A percentile compares a stretch with the other conserved stretches of the same genome.
phyloP scores from a whole-genome alignment of 2,888 invertebrate genomes.

The Invenusta paracnida region DNA sequence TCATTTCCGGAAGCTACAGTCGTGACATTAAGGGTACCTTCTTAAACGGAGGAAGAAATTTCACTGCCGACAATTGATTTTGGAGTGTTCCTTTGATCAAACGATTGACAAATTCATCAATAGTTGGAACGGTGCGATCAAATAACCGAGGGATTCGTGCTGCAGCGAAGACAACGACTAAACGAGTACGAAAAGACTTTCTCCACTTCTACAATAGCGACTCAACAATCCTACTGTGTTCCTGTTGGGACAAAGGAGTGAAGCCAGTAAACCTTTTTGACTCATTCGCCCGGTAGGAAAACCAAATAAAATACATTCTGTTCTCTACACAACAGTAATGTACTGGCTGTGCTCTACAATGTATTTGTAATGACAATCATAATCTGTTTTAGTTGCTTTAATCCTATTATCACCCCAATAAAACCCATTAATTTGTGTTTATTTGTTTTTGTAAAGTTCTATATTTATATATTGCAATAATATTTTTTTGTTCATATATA shows the following conservation, averaged over 20 bases:
- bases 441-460: not conserved
- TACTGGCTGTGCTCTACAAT: not conserved
- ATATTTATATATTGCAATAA: not conserved
- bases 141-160: not conserved
- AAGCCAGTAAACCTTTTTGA: no score
- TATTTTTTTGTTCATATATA: not conserved
- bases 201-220: no score
- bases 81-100: not conserved
- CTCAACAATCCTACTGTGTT: no score
- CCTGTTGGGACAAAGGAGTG: no score
- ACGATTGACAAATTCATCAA: not conserved
- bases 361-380: not conserved
- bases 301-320: no score
- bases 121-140: not conserved
- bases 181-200: not conserved
- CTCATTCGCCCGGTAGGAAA: no score
- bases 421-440: not conserved
- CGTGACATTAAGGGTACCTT: slow-evolving; percentile 10
- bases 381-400: not conserved
- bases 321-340: no score
- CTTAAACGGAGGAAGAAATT: not conserved
- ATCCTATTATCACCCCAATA: not conserved
- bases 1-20: not conserved
- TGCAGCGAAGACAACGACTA: not conserved
- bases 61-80: not conserved